Evolutionary conservation across 2,888 invertebrate genomes (phyloP).

Genomic region (Cosmorhoe ocellata): DNA sequence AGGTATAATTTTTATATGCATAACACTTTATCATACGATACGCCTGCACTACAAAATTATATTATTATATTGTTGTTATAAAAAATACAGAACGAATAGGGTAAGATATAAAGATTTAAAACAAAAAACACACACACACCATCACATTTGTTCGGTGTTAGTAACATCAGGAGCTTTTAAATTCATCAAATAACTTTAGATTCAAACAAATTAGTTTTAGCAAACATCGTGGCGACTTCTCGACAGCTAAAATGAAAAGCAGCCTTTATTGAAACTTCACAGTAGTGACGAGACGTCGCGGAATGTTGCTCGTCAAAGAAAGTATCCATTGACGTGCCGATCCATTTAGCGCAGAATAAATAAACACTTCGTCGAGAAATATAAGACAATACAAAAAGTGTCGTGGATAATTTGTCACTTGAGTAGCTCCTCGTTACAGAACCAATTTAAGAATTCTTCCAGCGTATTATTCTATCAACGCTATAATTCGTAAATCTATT

Average conservation of each 20-base stretch:
- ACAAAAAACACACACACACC: no score
- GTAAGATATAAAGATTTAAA: no score
- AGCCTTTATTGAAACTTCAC: slow-evolving; percentile 62
- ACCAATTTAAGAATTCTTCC: slow-evolving; percentile 23
- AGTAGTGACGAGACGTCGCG: slow-evolving; percentile 40
- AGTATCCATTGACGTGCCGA: slow-evolving; percentile 51
- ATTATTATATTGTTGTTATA: no score
- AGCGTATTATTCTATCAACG: slow-evolving; percentile 24
- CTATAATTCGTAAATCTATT: not conserved
- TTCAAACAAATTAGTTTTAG: no score
- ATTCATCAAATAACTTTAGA: no score
- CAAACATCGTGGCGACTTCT: slow-evolving; percentile 40
- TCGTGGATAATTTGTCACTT: slow-evolving; percentile 39
- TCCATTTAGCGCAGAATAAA: slow-evolving; percentile 54
- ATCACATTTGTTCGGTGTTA: no score
- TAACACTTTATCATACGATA: no score
- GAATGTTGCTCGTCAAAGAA: slow-evolving; percentile 49
- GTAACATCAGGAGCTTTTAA: no score
- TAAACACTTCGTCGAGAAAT: slow-evolving; percentile 46
- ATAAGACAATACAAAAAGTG: slow-evolving; percentile 40
- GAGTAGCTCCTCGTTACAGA: slow-evolving; percentile 22
- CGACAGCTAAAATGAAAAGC: slow-evolving; percentile 49
- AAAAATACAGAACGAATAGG: no score
- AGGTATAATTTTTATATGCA: no score
- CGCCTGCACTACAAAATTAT: no score